phyloP scores from a whole-genome alignment of 2,888 invertebrate genomes.

The Pecten maximus region DNA sequence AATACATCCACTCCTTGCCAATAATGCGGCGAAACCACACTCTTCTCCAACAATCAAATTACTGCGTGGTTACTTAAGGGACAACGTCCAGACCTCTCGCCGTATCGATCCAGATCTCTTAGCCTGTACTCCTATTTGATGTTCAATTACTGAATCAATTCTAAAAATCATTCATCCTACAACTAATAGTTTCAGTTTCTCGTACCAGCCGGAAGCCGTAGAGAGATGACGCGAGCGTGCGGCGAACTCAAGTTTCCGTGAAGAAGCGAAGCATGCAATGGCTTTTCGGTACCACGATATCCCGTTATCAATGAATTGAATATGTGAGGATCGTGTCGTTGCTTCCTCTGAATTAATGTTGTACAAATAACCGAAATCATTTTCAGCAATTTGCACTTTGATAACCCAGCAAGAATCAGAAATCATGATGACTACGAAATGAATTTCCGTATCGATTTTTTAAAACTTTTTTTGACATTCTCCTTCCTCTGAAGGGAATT shows the following conservation, averaged over 20 bases:
- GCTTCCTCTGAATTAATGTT: background rate
- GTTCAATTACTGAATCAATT: conserved; percentile 22
- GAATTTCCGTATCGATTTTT: background rate
- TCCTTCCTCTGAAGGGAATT: background rate
- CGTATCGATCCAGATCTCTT: conserved; percentile 27
- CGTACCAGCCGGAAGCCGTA: background rate
- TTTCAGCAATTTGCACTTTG: background rate
- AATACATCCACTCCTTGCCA: conserved; percentile 37
- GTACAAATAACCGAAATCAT: conserved; percentile 15
- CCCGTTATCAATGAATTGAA: background rate
- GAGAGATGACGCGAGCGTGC: background rate
- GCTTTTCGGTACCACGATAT: background rate
- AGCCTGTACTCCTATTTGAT: conserved; percentile 39
- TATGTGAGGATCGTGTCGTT: background rate
- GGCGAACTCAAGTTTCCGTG: background rate
- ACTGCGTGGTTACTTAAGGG: conserved; percentile 12
- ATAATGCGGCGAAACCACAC: conserved; percentile 31
- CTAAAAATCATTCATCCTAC: conserved; percentile 33
- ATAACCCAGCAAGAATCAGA: background rate
- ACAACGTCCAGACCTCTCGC: conserved; percentile 31
- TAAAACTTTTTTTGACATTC: background rate
- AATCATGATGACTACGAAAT: background rate
- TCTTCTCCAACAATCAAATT: conserved; percentile 40
- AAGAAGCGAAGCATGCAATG: background rate
- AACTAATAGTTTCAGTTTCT: conserved; percentile 34